These are phyloP conservation scores for Aphidius gifuensis DNA, from an alignment of 1,140 invertebrate species.

Conservation along the genomic window DNA sequence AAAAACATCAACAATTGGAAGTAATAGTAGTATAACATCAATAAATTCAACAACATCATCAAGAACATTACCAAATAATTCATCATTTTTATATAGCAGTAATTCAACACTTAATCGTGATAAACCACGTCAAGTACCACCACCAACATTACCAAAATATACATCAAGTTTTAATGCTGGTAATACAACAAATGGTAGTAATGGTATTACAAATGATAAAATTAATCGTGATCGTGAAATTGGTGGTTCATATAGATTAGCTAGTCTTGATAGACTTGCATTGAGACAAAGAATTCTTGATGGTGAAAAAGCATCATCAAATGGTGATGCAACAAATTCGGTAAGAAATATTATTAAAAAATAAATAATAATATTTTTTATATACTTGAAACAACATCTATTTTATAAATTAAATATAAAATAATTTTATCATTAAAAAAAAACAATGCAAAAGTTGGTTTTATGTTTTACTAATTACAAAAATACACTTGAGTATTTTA, in stretches of 20 bases:
- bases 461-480: too few relatives aligned
- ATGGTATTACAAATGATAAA: conserved; percentile 52
- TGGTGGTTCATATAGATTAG: conserved; percentile 64
- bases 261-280: conserved; percentile 69
- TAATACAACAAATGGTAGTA: conserved; percentile 36
- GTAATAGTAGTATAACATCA: conserved; percentile 29
- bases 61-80: conserved; percentile 39
- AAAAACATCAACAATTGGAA: conserved; percentile 31
- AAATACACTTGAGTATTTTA: too few relatives aligned
- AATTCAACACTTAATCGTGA: conserved; percentile 48
- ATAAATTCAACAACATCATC: conserved; percentile 30
- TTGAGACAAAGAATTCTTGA: conserved; percentile 69
- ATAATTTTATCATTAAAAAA: background rate
- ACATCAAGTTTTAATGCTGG: conserved; percentile 53
- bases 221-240: conserved; percentile 56
- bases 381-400: too few relatives aligned
- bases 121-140: conserved; percentile 58
- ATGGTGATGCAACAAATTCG: conserved; percentile 48
- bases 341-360: conserved; percentile 36
- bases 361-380: background rate
- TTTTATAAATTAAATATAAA: background rate
- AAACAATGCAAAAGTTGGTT: too few relatives aligned
- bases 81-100: conserved; percentile 54
- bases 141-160: conserved; percentile 67
- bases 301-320: conserved; percentile 40